phyloP scores from a whole-genome alignment of 2,113 vertebrate species.

The Dasyprocta punctata region DNA sequence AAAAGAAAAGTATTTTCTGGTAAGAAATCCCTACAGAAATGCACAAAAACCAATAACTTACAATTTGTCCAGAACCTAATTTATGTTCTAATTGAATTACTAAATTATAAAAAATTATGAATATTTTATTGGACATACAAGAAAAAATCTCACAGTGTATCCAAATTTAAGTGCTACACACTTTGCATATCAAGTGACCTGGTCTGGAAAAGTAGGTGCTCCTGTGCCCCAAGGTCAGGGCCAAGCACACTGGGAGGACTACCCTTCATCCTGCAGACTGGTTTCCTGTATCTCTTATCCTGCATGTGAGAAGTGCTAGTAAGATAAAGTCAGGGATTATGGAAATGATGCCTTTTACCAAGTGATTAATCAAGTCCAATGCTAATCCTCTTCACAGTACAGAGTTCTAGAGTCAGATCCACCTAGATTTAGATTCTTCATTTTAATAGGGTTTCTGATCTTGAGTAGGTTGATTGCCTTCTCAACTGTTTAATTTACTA shows the following conservation, averaged over 20 bases:
- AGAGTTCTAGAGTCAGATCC: neutral
- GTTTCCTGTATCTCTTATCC: neutral
- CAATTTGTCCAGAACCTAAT: neutral
- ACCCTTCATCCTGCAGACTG: rapidly evolving
- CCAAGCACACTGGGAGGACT: rapidly evolving
- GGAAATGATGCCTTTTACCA: rapidly evolving
- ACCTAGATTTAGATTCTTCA: neutral
- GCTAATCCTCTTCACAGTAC: rapidly evolving
- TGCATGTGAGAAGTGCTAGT: neutral
- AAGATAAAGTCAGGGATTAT: neutral
- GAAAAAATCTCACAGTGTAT: neutral
- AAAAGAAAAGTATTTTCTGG: neutral
- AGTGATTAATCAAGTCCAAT: rapidly evolving
- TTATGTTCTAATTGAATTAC: neutral
- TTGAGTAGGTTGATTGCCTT: neutral
- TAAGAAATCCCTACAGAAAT: constrained; percentile 23
- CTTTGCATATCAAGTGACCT: rapidly evolving
- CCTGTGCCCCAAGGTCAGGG: neutral
- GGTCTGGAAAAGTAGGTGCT: no score
- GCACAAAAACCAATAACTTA: neutral
- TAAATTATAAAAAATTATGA: neutral
- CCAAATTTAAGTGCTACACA: neutral
- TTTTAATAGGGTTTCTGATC: neutral
- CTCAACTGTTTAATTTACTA: no score
- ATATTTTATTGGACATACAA: neutral